Evolutionary conservation across 1,140 invertebrate species (phyloP).

Genomic region (Myzus persicae): DNA sequence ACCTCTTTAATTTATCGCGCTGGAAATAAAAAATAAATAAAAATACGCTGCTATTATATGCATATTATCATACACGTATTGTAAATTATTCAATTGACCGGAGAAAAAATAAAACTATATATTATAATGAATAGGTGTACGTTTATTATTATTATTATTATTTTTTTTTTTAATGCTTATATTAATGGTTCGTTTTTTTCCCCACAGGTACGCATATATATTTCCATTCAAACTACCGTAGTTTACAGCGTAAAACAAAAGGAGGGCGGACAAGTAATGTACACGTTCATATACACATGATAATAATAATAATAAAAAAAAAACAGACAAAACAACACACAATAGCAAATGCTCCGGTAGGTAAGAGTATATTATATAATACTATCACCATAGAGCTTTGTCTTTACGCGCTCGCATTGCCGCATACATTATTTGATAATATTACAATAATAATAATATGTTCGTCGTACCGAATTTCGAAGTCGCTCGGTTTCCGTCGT

Average conservation of each 20-base stretch:
- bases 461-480: background rate
- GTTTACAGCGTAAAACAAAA: constrained; percentile 24
- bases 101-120: constrained; percentile 33
- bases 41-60: constrained; percentile 5
- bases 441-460: background rate
- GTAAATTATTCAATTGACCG: constrained; percentile 51
- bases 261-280: constrained; percentile 20
- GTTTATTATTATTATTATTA: background rate
- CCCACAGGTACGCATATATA: constrained; percentile 16
- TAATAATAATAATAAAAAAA: background rate
- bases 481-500: background rate
- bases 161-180: constrained; percentile 11
- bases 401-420: background rate
- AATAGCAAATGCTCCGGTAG: background rate
- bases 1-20: constrained; percentile 35
- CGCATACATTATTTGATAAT: background rate
- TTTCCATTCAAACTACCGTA: background rate
- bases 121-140: constrained; percentile 13
- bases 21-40: constrained; percentile 26
- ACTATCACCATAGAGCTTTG: background rate
- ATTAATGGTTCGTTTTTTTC: constrained; percentile 25
- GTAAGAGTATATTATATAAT: background rate
- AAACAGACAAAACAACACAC: constrained; percentile 1
- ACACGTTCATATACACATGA: background rate
- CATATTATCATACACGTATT: constrained; percentile 24